Evolutionary conservation across 2,888 invertebrate species (phyloP).

Genomic region (Phytoseiulus persimilis): DNA sequence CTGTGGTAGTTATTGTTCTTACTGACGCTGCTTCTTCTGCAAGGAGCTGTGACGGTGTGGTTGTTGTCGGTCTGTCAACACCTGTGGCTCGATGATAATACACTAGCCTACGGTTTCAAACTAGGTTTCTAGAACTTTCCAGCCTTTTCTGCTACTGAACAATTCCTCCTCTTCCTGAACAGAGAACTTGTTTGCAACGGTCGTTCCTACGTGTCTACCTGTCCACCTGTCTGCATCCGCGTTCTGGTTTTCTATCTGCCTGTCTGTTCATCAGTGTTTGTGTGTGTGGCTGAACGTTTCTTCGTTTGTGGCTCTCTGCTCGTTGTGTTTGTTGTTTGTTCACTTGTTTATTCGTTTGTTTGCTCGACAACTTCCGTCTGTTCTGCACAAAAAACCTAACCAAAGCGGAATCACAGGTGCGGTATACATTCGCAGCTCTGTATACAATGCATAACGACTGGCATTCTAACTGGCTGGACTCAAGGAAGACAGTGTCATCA

Average conservation of each 20-base stretch:
- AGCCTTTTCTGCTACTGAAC: not conserved
- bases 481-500: constrained; percentile 8
- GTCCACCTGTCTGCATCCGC: not conserved
- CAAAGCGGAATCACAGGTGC: constrained; percentile 5
- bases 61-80: not conserved
- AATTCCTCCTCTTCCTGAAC: not conserved
- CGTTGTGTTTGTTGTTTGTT: not conserved
- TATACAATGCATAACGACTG: constrained; percentile 5
- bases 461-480: constrained; percentile 5
- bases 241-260: not conserved
- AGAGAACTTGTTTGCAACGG: not conserved
- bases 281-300: too few relatives aligned
- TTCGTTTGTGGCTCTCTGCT: too few relatives aligned
- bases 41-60: not conserved
- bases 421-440: constrained; percentile 5
- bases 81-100: not conserved
- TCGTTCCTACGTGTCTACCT: not conserved
- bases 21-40: not conserved
- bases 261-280: not conserved
- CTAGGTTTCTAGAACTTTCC: not conserved
- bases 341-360: not conserved
- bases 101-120: not conserved
- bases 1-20: not conserved
- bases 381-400: not conserved
- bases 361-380: not conserved